Base-by-base conservation (phyloP, 2,888 invertebrate genomes). In the Agrotis ipsilon region DNA sequence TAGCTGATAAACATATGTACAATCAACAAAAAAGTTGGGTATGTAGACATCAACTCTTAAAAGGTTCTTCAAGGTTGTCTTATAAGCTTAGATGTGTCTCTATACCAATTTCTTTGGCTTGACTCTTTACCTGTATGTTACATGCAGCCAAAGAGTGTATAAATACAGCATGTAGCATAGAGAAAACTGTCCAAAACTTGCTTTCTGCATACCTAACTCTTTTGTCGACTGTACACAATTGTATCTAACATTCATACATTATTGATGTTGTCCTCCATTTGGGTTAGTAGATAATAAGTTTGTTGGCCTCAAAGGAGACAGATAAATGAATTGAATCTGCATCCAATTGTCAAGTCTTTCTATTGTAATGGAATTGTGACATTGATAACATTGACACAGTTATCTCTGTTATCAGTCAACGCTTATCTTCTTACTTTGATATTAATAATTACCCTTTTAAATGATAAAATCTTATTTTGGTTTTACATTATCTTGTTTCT, bases 261-360 rank as follows among this genome's bases (percentile, higher is more conserved):
- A 63, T 70, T 60, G 48, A 52, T 24, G 59, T 55, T 76, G 72
- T 65, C 62, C 76, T 65, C 73, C 51, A 52, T 66, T 79, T 68
- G 61, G 68, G 74, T 78, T 68, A 68, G 1, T 21, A 72, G 82
- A 82, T 82, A 83, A 84, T 75, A 78, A 79, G 77, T 82, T 79
- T 78, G 82, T 78, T 84, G 82, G 67, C 78, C 80, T 69, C 72
- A 58, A 43, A 68, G 55, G 55, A 76, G 51, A 43, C 13, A 62
- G 51, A 75, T 75, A 72, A 74, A 67, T 68, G 11, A 46, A 49
- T 14, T 46, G 48, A 54, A 58, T 46, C 27, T 63, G 61, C 75
- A 78, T 55, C 24, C 32, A 65, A 70, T 66, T 65, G 64, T 24
- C 65, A 18, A 57, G 32, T 48, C 18, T n/a, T 43, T 27, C 21